Percentiles rank a stretch among this genome's conserved stretches.
phyloP scores from a whole-genome alignment of 2,113 vertebrate genomes.

The Setophaga kirtlandii region DNA sequence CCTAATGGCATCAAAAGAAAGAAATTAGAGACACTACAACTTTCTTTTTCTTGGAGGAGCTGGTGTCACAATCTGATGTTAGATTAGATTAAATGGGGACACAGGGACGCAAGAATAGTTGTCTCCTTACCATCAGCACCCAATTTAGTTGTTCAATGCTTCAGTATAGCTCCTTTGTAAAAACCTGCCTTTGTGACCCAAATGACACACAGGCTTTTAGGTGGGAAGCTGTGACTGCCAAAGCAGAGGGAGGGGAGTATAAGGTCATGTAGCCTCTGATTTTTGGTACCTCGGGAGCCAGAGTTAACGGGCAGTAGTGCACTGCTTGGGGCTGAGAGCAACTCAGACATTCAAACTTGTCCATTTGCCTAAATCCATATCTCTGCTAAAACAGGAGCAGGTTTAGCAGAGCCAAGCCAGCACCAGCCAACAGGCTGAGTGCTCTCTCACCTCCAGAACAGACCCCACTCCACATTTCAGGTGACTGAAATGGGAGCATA shows the following conservation, averaged over 20 bases:
- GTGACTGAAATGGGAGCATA: neutral
- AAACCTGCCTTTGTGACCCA: neutral
- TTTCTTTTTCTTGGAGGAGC: neutral
- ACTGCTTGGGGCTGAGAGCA: neutral
- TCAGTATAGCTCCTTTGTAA: neutral
- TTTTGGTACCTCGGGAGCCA: neutral
- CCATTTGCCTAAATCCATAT: neutral
- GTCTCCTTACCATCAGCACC: neutral
- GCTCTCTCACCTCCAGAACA: neutral
- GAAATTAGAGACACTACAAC: neutral
- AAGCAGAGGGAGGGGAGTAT: neutral
- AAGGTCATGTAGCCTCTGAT: neutral
- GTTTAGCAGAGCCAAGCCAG: neutral
- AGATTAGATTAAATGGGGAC: neutral
- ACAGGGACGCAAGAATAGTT: neutral
- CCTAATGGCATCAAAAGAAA: neutral
- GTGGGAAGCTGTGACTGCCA: neutral
- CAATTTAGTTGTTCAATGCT: accelerated
- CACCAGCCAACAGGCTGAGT: neutral
- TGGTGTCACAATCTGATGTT: neutral
- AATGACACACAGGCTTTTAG: neutral
- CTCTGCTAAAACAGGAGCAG: neutral
- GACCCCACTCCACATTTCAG: neutral
- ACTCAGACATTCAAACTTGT: neutral
- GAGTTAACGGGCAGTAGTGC: neutral